Evolutionary conservation across 2,888 invertebrate genomes (phyloP).

Genomic region (Scaeva pyrastri): DNA sequence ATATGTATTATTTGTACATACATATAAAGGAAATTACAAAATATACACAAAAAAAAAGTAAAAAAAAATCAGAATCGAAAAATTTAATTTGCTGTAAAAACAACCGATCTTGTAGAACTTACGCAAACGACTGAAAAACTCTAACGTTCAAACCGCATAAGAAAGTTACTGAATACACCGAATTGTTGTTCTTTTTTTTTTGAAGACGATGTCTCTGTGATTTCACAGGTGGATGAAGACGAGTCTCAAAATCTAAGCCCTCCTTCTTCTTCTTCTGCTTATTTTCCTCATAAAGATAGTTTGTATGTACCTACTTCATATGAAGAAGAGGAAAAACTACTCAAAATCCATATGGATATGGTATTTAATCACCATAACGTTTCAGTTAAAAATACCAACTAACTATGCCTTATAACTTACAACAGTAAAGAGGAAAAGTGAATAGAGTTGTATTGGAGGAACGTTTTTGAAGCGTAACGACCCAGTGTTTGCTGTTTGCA

Average conservation of each 20-base stretch:
- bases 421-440: conserved; percentile 75
- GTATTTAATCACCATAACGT: conserved; percentile 74
- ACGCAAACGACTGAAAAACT: conserved; percentile 70
- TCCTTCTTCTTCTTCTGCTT: conserved; percentile 17
- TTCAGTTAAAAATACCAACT: conserved; percentile 42
- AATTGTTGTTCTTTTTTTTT: conserved; percentile 9
- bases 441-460: conserved; percentile 69
- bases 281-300: conserved; percentile 35
- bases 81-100: conserved; percentile 16
- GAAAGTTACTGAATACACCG: conserved; percentile 65
- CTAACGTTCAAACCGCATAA: conserved; percentile 47
- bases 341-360: conserved; percentile 72
- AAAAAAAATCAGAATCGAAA: conserved; percentile 29
- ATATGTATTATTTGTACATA: neutral
- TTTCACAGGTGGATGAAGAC: conserved; percentile 76
- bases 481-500: conserved; percentile 74
- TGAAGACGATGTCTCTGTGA: conserved; percentile 74
- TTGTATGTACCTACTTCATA: neutral
- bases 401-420: conserved; percentile 7
- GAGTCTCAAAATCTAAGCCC: conserved; percentile 70
- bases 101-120: conserved; percentile 61
- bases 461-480: conserved; percentile 70
- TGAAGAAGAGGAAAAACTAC: conserved; percentile 42
- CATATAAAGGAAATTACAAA: conserved; percentile 52
- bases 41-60: conserved; percentile 29